Conservation (phyloP, 2,113 vertebrate species). For the Marmota flaviventris region DNA sequence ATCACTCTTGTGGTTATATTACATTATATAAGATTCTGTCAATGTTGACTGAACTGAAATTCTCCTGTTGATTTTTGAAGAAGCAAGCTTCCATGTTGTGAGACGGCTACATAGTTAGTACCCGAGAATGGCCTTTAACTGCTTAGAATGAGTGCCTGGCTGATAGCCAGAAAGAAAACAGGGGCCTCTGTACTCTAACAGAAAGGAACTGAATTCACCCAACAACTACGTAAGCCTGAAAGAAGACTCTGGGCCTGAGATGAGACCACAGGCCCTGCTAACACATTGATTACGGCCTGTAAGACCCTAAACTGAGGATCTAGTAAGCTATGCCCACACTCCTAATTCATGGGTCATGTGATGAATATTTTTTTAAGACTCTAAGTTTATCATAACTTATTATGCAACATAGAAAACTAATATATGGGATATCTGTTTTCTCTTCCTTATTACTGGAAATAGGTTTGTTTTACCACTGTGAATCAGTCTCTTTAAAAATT, state of each 20-base stretch:
- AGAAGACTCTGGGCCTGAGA: background rate
- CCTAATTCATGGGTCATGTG: background rate
- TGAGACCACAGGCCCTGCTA: background rate
- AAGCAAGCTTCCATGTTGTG: background rate
- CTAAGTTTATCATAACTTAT: background rate
- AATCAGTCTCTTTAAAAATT: background rate
- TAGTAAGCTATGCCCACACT: background rate
- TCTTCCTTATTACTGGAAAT: background rate
- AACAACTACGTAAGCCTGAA: background rate
- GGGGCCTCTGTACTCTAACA: background rate
- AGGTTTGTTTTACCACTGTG: background rate
- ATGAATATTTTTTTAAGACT: background rate
- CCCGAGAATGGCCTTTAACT: background rate
- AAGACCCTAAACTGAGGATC: background rate
- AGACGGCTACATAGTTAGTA: background rate
- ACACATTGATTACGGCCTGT: background rate
- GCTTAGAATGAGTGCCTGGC: background rate
- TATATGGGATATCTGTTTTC: background rate
- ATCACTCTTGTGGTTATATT: background rate
- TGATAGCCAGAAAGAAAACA: background rate
- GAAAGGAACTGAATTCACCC: background rate
- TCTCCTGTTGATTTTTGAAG: background rate
- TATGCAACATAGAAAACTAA: background rate
- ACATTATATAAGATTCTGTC: conserved; percentile 7
- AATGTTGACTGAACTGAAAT: background rate